A percentile compares a stretch with the other conserved stretches of the same genome.
phyloP scores from a whole-genome alignment of 2,113 vertebrate genomes.

The Dicentrarchus labrax region DNA sequence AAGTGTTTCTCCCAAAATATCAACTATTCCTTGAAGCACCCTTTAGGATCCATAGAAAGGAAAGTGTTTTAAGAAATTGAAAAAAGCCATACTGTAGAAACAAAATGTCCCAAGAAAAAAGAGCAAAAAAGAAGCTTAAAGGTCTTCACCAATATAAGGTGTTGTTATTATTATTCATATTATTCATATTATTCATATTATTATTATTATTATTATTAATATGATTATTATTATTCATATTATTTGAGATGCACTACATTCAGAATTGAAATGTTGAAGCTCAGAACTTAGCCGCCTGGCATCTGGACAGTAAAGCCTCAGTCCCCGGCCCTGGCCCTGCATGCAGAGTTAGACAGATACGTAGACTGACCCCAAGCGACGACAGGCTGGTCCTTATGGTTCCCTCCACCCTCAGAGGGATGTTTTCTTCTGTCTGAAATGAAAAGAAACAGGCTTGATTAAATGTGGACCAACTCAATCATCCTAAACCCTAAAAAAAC shows the following conservation, averaged over 20 bases:
- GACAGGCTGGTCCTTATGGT: slow-evolving; percentile 90
- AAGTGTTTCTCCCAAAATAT: background rate
- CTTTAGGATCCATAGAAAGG: background rate
- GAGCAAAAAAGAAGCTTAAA: background rate
- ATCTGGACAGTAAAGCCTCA: slow-evolving; percentile 57
- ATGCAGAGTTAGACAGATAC: slow-evolving; percentile 58
- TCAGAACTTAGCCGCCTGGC: slow-evolving; percentile 56
- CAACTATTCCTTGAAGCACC: background rate
- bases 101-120: background rate
- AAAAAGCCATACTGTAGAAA: background rate
- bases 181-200: too few species aligned
- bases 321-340: slow-evolving; percentile 25
- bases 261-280: slow-evolving; percentile 17
- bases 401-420: slow-evolving; percentile 87
- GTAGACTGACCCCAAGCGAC: slow-evolving; percentile 89
- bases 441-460: slow-evolving; percentile 2
- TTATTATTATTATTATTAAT: too few species aligned
- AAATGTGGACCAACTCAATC: background rate
- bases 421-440: slow-evolving; percentile 85
- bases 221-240: too few species aligned
- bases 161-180: background rate
- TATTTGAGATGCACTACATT: slow-evolving; percentile 45
- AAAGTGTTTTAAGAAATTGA: background rate
- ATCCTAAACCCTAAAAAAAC: background rate
- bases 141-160: background rate